Evolutionary conservation across 2,888 invertebrate genomes (phyloP).

Genomic region (Drosophila pseudotalamancana): DNA sequence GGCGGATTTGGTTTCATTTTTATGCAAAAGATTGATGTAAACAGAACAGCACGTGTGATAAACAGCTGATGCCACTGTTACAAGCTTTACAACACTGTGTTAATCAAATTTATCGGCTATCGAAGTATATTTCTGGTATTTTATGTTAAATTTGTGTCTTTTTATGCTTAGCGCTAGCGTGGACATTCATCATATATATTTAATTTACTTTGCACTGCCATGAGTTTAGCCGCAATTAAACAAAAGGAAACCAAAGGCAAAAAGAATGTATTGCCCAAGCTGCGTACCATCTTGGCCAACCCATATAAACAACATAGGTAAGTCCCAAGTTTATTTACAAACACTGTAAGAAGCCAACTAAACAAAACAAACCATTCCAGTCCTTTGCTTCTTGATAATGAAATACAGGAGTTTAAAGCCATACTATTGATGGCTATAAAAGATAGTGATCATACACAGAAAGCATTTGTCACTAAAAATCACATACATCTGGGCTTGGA

Average conservation of each 20-base stretch:
- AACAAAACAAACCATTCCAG: conserved; percentile 34
- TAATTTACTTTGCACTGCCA: conserved; percentile 18
- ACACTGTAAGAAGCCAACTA: not conserved
- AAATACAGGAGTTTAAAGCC: conserved; percentile 45
- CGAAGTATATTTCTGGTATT: conserved; percentile 3
- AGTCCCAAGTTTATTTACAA: not conserved
- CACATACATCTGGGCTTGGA: conserved; percentile 71
- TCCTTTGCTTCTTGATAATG: conserved; percentile 61
- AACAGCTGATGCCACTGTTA: conserved; percentile 31
- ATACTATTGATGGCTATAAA: conserved; percentile 46
- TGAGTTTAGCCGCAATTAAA: conserved; percentile 69
- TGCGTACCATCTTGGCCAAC: conserved; percentile 76
- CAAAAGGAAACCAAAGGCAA: conserved; percentile 72
- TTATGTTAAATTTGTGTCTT: conserved; percentile 11
- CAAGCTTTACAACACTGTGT: conserved; percentile 13
- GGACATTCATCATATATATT: not conserved
- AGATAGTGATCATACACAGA: conserved; percentile 21
- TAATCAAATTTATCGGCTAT: not conserved
- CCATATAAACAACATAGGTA: conserved; percentile 69
- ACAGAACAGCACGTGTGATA: conserved; percentile 47
- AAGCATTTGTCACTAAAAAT: conserved; percentile 49
- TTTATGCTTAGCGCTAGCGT: conserved; percentile 12
- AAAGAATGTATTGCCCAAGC: conserved; percentile 70
- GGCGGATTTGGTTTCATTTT: conserved; percentile 51
- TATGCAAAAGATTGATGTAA: conserved; percentile 6